Evolutionary conservation across 92 coral and sea anemone genomes (phyloP).

Genomic region (Bergia sp.): DNA sequence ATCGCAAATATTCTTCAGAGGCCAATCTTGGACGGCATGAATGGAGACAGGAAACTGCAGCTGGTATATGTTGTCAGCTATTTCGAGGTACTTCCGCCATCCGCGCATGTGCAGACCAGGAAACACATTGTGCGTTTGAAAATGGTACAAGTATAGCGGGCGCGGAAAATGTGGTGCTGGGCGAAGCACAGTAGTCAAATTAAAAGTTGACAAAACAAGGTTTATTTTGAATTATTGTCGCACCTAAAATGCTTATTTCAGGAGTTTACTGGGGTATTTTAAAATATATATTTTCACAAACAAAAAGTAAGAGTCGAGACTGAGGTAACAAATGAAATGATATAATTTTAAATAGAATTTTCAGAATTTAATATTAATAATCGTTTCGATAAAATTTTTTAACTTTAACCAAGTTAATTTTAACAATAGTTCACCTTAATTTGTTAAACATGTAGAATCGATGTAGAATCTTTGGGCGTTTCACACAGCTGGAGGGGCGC

Average conservation of each 20-base stretch:
- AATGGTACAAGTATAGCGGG: slow-evolving; percentile 38
- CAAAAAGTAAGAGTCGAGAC: background rate
- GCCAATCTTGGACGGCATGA: slow-evolving; percentile 62
- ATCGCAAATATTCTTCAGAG: slow-evolving; percentile 54
- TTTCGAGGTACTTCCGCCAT: slow-evolving; percentile 28
- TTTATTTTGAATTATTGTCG: background rate
- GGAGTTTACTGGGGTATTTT: background rate
- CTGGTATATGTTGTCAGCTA: slow-evolving; percentile 68
- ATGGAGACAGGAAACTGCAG: slow-evolving; percentile 50
- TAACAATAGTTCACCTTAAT: background rate
- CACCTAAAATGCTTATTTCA: background rate
- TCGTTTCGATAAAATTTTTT: no score
- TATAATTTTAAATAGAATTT: background rate
- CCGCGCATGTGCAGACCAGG: slow-evolving; percentile 48
- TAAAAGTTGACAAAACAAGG: background rate
- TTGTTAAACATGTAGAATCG: no score
- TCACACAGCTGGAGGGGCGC: no score
- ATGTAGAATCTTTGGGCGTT: no score
- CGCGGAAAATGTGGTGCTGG: background rate
- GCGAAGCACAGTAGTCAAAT: no score
- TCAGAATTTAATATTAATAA: background rate
- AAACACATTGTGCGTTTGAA: slow-evolving; percentile 39
- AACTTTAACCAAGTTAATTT: no score
- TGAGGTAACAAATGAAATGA: background rate
- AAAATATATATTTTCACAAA: background rate